Evolutionary conservation across 2,113 vertebrate genomes (phyloP).

Genomic region (Upupa epops): DNA sequence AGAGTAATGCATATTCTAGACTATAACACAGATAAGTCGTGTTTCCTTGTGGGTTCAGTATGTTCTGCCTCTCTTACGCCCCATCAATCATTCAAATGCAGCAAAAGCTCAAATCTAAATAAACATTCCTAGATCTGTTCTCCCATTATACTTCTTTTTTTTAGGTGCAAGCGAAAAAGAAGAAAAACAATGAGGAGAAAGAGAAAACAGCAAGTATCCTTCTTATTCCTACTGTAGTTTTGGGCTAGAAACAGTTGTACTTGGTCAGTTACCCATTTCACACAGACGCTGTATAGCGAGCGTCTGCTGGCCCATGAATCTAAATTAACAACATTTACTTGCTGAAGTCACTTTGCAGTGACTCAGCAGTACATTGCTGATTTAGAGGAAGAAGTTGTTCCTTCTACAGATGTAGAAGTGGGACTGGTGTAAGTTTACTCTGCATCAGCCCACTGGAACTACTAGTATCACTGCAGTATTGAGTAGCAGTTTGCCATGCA

Average conservation of each 20-base stretch:
- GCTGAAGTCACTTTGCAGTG: not conserved
- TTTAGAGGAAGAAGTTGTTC: not conserved
- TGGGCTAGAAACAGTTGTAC: not conserved
- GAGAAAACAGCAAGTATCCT: conserved; percentile 82
- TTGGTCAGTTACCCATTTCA: not conserved
- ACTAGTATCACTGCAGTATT: not conserved
- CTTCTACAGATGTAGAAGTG: too few relatives aligned
- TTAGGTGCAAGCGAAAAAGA: conserved; percentile 89
- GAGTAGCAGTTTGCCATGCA: not conserved
- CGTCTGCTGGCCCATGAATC: not conserved
- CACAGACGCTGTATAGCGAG: not conserved
- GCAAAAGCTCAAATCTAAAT: not conserved
- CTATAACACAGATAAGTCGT: not conserved
- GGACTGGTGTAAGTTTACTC: not conserved
- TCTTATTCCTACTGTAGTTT: not conserved
- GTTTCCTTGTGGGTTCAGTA: not conserved
- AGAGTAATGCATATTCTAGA: not conserved
- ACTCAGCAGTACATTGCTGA: not conserved
- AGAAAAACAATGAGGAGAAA: conserved; percentile 88
- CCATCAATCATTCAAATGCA: not conserved
- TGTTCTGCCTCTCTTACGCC: not conserved
- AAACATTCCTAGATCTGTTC: not conserved
- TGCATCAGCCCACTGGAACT: not conserved
- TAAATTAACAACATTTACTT: not conserved
- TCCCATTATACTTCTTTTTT: not conserved